Evolutionary conservation across 2,888 invertebrate species (phyloP).

Genomic region (Anodontia alba): DNA sequence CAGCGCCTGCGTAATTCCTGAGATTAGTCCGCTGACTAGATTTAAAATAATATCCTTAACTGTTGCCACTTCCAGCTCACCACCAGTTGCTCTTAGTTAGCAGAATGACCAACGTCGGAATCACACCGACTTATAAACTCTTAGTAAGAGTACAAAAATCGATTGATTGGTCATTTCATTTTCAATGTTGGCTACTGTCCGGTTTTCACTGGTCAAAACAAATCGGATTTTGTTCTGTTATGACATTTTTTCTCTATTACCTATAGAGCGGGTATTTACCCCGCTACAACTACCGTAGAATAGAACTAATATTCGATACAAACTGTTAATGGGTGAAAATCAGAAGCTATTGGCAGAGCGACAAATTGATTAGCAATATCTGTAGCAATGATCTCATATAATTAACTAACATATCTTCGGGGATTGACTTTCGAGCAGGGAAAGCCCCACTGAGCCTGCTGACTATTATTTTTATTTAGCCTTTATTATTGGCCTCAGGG

Average conservation of each 20-base stretch:
- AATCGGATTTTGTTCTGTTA: no score
- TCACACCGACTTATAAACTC: no score
- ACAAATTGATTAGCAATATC: slow-evolving; percentile 15
- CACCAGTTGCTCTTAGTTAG: no score
- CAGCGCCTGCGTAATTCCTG: no score
- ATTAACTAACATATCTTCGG: no score
- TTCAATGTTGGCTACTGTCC: background rate
- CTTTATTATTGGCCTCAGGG: no score
- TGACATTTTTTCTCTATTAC: background rate
- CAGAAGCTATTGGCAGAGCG: slow-evolving; percentile 1
- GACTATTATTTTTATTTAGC: no score
- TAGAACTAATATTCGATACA: background rate
- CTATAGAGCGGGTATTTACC: slow-evolving; percentile 10
- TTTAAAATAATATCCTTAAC: no score
- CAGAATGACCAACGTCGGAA: no score
- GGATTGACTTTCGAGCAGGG: background rate
- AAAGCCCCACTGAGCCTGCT: background rate
- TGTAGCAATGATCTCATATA: background rate
- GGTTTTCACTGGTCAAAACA: background rate
- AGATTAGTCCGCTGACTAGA: no score
- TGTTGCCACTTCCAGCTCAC: no score
- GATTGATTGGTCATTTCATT: slow-evolving; percentile 15
- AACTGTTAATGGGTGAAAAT: background rate
- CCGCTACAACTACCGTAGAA: background rate
- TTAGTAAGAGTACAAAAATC: background rate